These are phyloP conservation scores for Philopotamus ludificatus DNA, from an alignment of 1,140 invertebrate species.

Conservation along the genomic window DNA sequence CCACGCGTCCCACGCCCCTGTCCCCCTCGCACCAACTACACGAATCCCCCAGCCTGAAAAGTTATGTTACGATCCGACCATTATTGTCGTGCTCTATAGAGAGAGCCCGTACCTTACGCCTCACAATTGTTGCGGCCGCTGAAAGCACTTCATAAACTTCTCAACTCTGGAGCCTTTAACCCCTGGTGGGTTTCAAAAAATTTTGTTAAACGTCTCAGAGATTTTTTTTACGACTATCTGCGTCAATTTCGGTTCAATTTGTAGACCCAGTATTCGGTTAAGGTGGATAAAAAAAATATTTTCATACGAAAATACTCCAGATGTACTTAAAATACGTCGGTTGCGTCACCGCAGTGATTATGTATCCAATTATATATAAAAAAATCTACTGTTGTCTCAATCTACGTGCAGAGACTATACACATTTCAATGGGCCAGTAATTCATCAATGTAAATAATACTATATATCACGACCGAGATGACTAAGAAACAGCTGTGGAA, in stretches of 20 bases:
- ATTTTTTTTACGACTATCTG: no score
- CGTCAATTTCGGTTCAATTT: no score
- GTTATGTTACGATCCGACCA: slow-evolving; percentile 39
- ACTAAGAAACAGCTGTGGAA: slow-evolving; percentile 6
- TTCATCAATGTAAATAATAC: slow-evolving; percentile 35
- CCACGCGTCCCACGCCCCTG: slow-evolving; percentile 5
- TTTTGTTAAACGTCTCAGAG: no score
- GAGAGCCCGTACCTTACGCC: slow-evolving; percentile 25
- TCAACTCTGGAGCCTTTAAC: background rate
- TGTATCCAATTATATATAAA: no score
- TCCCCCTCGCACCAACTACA: slow-evolving; percentile 8
- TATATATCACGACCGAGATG: slow-evolving; percentile 19
- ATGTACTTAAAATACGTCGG: no score
- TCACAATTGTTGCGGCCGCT: slow-evolving; percentile 34
- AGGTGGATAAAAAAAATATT: no score
- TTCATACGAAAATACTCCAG: no score
- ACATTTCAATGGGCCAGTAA: slow-evolving; percentile 26
- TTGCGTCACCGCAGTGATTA: no score
- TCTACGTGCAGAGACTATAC: slow-evolving; percentile 12
- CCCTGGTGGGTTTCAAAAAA: no score
- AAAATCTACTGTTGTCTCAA: no score
- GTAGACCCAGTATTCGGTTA: no score
- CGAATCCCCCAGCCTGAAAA: slow-evolving; percentile 8
- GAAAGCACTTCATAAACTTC: slow-evolving; percentile 37
- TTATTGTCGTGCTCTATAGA: slow-evolving; percentile 36